These are phyloP conservation scores for Noctua pronuba DNA, from an alignment of 2,888 invertebrate genomes.

Conservation along the genomic window DNA sequence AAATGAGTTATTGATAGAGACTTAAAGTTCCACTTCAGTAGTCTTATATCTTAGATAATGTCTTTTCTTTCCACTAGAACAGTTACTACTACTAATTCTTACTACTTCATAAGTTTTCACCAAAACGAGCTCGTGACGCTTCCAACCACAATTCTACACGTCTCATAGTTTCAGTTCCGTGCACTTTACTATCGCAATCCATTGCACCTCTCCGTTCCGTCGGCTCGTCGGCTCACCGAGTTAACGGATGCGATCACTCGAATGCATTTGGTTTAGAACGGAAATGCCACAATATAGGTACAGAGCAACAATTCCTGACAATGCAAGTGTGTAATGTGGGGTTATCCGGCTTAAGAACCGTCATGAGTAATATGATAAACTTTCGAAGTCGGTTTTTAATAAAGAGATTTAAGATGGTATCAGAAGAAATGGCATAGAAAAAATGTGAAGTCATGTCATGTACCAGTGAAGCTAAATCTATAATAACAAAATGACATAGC, in stretches of 20 bases:
- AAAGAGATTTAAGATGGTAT: background rate
- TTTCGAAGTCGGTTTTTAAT: background rate
- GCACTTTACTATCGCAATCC: conserved; percentile 7
- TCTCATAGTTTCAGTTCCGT: conserved; percentile 1
- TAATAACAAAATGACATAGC: background rate
- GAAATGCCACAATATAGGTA: background rate
- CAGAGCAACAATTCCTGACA: background rate
- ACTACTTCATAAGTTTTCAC: background rate
- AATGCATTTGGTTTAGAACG: conserved; percentile 24
- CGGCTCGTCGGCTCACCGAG: background rate
- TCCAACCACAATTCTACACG: background rate
- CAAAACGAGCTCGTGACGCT: background rate
- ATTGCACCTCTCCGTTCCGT: background rate
- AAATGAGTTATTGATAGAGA: background rate
- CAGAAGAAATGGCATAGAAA: background rate
- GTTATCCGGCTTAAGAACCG: background rate
- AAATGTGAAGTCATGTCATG: background rate
- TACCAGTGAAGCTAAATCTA: background rate
- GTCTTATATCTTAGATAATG: background rate
- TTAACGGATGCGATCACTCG: conserved; percentile 14
- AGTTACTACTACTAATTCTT: background rate
- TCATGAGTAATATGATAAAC: background rate
- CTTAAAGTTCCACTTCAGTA: background rate
- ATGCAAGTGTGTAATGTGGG: conserved; percentile 1
- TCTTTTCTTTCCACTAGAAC: background rate